phyloP scores from a whole-genome alignment of 2,888 invertebrate genomes.

The Cataglyphis cursor region DNA sequence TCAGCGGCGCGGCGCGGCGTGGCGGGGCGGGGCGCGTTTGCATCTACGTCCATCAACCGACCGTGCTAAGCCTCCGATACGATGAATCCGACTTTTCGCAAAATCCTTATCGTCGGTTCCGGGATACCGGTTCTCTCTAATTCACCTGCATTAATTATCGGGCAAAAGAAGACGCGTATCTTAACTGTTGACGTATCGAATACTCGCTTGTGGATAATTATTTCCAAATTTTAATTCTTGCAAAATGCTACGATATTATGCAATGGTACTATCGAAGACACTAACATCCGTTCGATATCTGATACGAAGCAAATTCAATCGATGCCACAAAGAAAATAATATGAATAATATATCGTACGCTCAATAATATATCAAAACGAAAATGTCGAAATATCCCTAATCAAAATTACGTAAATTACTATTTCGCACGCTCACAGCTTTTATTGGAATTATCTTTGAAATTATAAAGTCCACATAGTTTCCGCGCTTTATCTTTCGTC shows the following conservation, averaged over 20 bases:
- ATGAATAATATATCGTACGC: neutral
- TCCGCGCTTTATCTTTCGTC: constrained; percentile 9
- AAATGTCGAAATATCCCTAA: neutral
- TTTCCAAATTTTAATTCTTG: neutral
- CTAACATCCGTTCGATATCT: neutral
- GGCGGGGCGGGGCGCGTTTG: constrained; percentile 26
- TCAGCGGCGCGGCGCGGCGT: constrained; percentile 18
- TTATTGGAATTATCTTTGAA: neutral
- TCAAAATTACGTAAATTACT: neutral
- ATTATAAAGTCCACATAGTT: constrained; percentile 4
- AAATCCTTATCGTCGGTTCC: neutral
- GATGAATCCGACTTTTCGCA: constrained; percentile 23
- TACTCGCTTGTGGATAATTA: too few species aligned
- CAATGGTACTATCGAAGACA: neutral
- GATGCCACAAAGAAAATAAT: neutral
- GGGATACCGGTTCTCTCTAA: neutral
- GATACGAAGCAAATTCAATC: neutral
- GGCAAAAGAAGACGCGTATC: neutral
- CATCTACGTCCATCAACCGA: neutral
- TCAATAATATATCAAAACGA: too few species aligned
- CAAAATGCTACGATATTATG: neutral
- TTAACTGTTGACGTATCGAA: neutral
- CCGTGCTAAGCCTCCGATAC: neutral
- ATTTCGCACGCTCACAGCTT: neutral
- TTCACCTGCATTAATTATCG: neutral